Base-by-base conservation (phyloP, 2,888 invertebrate species). In the Metallyticus violacea region DNA sequence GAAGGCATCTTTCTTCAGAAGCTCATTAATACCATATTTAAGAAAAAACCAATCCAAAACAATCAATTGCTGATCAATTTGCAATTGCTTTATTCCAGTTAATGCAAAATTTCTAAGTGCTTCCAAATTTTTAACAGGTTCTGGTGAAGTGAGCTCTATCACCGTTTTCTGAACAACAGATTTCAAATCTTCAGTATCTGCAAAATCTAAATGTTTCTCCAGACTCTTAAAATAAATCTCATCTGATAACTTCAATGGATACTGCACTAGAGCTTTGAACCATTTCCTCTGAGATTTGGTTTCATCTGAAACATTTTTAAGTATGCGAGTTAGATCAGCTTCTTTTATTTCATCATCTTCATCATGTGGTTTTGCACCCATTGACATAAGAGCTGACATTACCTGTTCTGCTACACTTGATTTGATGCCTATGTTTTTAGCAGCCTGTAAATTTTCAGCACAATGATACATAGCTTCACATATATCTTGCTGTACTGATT, bases 331-430 rank as follows among this genome's bases (percentile, higher is more conserved):
- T 2, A 88, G 27, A 78, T 85, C 80, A 81, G 88, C 88, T 30
- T 85, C 79, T 85, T 79, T 86, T 62, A 88, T 88, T 81, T 88
- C 88, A 85, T 88, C 88, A 85, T 88, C 88, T 86, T 88, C 88
- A 40, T 87, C 88, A 28, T 77, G 79, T 25, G 88, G 88, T 77
- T 88, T 88, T 2, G 28, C 78, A 4, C 87, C 84, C 86, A 87
- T 87, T 15, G 76, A 79, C 15, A 40, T 28, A 7, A 88, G 76
- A 80, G 87, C 85, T 15, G 85, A 7, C 22, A 87, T 84, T 25
- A 88, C 25, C 15, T 84, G 83, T 0, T 84, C 62, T 15, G 76
- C 79, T 15, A 85, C 76, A 1, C 27, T n/a, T 7, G 62, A 81
- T 27, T 77, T 27, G 0, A 26, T 25, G 2, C 26, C 80, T 26